These are phyloP conservation scores for Drosophila diplacantha DNA, from an alignment of 2,888 invertebrate genomes.

Conservation along the genomic window DNA sequence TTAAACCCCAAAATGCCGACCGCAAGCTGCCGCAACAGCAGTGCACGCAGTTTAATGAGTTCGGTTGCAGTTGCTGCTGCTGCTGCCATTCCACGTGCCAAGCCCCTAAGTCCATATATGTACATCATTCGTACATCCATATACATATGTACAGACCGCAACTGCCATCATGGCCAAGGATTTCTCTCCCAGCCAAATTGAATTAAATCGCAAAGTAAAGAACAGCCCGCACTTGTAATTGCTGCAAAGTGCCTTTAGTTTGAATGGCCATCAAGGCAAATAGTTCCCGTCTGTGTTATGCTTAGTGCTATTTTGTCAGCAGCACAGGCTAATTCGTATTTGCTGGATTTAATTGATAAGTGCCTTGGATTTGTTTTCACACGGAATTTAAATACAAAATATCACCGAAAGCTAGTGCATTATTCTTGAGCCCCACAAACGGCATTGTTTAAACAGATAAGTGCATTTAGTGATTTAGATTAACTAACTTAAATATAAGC, in stretches of 20 bases:
- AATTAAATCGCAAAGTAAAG: conserved; percentile 25
- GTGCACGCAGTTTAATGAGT: conserved; percentile 62
- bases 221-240: conserved; percentile 12
- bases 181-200: conserved; percentile 12
- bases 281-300: conserved; percentile 3
- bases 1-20: conserved; percentile 63
- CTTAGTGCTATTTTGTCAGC: not conserved
- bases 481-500: not conserved
- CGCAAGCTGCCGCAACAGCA: conserved; percentile 63
- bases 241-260: conserved; percentile 17
- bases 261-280: conserved; percentile 4
- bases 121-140: not conserved
- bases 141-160: conserved; percentile 16
- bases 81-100: conserved; percentile 6
- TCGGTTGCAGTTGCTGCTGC: conserved; percentile 31
- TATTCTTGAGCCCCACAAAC: not conserved
- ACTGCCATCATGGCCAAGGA: conserved; percentile 23
- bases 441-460: not conserved
- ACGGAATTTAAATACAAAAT: not conserved
- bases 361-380: not conserved
- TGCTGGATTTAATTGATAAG: conserved; percentile 1
- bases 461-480: not conserved
- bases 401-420: not conserved
- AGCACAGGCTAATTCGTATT: conserved; percentile 5
- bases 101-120: not conserved